phyloP scores from a whole-genome alignment of 2,797 vertebrate species.

The Cirrhinus molitorella region DNA sequence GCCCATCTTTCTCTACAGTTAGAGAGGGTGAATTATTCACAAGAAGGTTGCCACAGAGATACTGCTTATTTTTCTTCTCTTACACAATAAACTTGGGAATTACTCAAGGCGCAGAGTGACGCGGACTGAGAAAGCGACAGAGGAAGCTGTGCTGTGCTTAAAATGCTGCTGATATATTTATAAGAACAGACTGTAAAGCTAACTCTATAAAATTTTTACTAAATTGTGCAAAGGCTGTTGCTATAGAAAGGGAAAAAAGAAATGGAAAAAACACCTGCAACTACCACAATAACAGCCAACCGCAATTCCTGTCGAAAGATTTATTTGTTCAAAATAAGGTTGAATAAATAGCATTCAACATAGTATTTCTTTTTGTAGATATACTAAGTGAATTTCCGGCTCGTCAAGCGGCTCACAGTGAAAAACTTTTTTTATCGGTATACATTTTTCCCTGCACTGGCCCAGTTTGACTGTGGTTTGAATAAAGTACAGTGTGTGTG shows the following conservation, averaged over 20 bases:
- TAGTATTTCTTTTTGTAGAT: background rate
- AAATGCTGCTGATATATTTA: constrained; percentile 81
- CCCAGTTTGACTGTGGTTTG: constrained; percentile 20
- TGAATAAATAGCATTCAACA: constrained; percentile 2
- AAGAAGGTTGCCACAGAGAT: constrained; percentile 70
- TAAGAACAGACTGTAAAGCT: constrained; percentile 79
- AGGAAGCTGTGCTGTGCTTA: constrained; percentile 59
- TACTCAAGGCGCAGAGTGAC: constrained; percentile 50
- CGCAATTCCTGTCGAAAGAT: constrained; percentile 42
- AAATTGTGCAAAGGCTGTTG: constrained; percentile 64
- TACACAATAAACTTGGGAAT: constrained; percentile 74
- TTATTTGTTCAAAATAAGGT: background rate
- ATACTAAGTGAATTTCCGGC: background rate
- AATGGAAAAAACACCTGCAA: constrained; percentile 41
- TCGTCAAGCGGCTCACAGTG: background rate
- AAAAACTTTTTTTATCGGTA: background rate
- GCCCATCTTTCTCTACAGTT: constrained; percentile 61
- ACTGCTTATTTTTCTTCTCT: constrained; percentile 66
- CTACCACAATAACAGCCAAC: constrained; percentile 1
- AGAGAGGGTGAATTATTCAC: constrained; percentile 78
- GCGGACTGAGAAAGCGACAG: constrained; percentile 25
- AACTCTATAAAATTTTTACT: constrained; percentile 76
- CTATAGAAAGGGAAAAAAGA: constrained; percentile 59
- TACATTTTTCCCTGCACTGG: constrained; percentile 15
- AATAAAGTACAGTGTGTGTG: constrained; percentile 30